Conservation (phyloP, 2,888 invertebrate species). For the Folsomia candida region DNA sequence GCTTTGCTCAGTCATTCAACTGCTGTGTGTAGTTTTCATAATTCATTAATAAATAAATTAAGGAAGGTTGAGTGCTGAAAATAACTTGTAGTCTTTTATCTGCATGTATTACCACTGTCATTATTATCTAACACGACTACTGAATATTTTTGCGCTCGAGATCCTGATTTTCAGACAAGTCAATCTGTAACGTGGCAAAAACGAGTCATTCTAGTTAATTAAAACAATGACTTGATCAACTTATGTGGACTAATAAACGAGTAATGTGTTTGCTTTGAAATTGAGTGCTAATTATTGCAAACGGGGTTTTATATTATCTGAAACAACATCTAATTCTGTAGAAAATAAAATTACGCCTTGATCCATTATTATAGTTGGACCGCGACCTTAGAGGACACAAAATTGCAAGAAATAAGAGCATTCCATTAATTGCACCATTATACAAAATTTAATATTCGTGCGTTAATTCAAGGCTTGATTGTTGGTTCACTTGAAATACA, state of each 20-base stretch:
- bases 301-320: not conserved
- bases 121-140: no score
- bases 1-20: no score
- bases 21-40: no score
- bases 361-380: not conserved
- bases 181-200: no score
- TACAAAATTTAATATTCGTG: conserved; percentile 2
- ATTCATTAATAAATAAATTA: no score
- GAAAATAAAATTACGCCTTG: not conserved
- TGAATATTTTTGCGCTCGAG: no score
- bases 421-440: not conserved
- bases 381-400: not conserved
- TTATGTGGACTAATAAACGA: not conserved
- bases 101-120: no score
- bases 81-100: no score
- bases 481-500: not conserved
- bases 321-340: not conserved
- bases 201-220: not conserved
- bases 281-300: not conserved
- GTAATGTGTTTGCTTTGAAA: not conserved
- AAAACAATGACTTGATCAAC: not conserved
- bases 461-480: conserved; percentile 1
- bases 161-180: no score
- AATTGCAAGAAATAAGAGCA: not conserved
- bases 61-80: no score